Evolutionary conservation across 1,140 invertebrate genomes (phyloP).

Genomic region (Neodiprion pinetum): DNA sequence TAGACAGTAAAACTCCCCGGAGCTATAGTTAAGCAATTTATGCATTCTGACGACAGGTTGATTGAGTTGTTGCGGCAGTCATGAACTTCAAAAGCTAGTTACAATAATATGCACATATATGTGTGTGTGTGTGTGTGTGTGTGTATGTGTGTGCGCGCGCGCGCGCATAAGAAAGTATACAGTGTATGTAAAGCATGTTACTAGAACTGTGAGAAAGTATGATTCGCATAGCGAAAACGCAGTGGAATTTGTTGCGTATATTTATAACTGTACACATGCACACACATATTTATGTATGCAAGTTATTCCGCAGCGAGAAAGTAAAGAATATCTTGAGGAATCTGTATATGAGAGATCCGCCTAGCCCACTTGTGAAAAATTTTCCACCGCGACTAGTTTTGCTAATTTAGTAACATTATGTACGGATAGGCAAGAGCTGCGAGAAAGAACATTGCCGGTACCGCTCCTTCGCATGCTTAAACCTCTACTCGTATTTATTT

Average conservation of each 20-base stretch:
- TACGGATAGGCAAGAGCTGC: not conserved
- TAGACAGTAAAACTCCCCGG: no score
- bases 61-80: no score
- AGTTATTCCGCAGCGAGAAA: not conserved
- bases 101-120: no score
- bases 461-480: not conserved
- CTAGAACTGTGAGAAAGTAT: no score
- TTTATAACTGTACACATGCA: no score
- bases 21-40: no score
- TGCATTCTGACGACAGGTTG: no score
- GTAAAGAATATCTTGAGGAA: not conserved
- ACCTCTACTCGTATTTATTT: not conserved
- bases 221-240: not conserved
- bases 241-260: not conserved
- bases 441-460: not conserved
- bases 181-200: no score
- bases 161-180: no score
- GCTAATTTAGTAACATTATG: constrained; percentile 5
- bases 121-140: no score
- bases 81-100: no score
- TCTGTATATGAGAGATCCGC: constrained; percentile 21
- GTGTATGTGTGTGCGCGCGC: no score
- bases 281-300: not conserved
- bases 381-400: not conserved
- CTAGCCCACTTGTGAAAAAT: constrained; percentile 40